These are phyloP conservation scores for Fulica atra DNA, from an alignment of 2,113 vertebrate genomes.

Conservation along the genomic window DNA sequence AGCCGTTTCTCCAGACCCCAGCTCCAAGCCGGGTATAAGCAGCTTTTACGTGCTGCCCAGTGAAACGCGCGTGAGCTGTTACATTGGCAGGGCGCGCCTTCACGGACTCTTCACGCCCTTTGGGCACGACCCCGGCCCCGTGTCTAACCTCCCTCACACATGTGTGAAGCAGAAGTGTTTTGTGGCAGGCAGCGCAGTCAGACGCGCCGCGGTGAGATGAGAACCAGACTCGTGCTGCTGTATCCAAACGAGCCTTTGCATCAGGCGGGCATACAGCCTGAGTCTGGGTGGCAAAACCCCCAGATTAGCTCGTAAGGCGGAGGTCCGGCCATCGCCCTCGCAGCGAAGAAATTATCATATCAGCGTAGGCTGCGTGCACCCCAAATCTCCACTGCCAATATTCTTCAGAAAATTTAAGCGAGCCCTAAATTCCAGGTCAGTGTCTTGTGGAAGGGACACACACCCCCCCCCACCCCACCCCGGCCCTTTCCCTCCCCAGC, in stretches of 20 bases:
- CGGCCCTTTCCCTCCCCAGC: neutral
- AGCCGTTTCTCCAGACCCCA: neutral
- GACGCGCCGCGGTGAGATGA: neutral
- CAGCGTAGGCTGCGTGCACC: neutral
- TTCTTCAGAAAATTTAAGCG: neutral
- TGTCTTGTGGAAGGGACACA: neutral
- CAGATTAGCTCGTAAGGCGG: neutral
- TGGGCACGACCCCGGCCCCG: neutral
- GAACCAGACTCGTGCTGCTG: neutral
- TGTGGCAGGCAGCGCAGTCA: neutral
- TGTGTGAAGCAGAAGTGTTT: conserved; percentile 1
- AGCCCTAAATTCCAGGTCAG: conserved; percentile 15
- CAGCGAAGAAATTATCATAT: neutral
- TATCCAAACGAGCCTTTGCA: neutral
- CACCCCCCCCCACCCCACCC: neutral
- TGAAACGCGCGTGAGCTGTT: neutral
- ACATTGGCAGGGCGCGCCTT: neutral
- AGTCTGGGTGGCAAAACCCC: neutral
- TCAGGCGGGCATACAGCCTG: neutral
- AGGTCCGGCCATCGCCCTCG: neutral
- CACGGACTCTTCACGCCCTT: neutral
- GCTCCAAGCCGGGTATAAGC: neutral
- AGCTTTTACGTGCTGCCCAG: neutral
- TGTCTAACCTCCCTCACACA: neutral
- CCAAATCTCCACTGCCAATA: neutral